phyloP scores from a whole-genome alignment of 2,797 vertebrate genomes.

The Megaceryle alcyon region DNA sequence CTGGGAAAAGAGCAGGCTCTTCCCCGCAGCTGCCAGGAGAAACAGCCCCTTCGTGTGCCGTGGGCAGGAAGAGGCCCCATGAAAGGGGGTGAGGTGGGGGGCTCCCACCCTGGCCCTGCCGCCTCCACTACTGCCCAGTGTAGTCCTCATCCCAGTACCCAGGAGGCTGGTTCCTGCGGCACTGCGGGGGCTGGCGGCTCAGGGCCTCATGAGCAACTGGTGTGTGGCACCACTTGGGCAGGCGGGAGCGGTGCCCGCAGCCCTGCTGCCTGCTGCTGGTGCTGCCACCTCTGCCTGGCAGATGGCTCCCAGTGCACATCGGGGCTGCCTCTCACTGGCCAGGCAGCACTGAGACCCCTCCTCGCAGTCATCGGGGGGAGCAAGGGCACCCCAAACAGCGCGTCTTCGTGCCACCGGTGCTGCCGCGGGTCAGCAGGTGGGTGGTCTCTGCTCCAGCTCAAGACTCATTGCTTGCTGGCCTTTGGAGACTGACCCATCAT shows the following conservation, averaged over 20 bases:
- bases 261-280: not conserved
- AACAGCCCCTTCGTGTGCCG: not conserved
- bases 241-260: not conserved
- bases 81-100: not conserved
- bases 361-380: accelerated
- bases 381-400: accelerated
- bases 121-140: accelerated
- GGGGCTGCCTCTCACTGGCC: not conserved
- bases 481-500: accelerated
- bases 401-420: not conserved
- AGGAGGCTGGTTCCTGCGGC: accelerated
- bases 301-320: not conserved
- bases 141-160: not conserved
- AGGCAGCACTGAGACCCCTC: not conserved
- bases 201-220: accelerated
- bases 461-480: accelerated
- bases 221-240: not conserved
- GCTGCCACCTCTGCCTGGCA: not conserved
- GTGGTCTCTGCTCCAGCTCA: not conserved
- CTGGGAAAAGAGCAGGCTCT: not conserved
- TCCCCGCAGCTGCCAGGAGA: not conserved
- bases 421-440: not conserved
- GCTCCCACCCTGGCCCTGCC: not conserved
- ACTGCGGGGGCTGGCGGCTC: accelerated
- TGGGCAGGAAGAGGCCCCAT: accelerated